Base-by-base conservation (phyloP, 2,888 invertebrate species). In the Argyresthia albistria region DNA sequence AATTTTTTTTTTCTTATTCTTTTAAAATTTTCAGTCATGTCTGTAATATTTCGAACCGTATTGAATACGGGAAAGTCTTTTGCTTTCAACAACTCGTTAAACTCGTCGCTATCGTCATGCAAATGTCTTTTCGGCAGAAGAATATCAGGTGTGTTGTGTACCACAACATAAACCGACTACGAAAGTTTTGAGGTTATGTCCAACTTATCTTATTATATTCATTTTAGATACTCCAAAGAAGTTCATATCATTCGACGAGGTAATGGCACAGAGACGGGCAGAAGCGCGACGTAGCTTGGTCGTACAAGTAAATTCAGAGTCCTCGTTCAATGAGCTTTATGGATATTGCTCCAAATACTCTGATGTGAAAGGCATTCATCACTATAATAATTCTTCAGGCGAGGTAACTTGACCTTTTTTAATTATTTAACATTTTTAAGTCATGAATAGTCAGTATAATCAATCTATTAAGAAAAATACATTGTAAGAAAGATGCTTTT, bases 241-340 rank as follows among this genome's bases (percentile, higher is more conserved):
- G 57, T 80, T 81, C 61, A 57, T 68, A 43, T 68, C 76, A 7
- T 91, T 93, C 73, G 89, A 92, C 55, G 89, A 91, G 55, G 74
- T 91, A 58, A 76, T 92, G 46, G 73, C 80, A 43, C 74, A 76
- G 25, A 89, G 93, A 59, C 89, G 91, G 67, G 69, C 75, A 2
- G 90, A 95, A 71, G 94, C 95, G 0, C 79, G 76, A 51, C 88
- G 90, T 55, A 94, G 93, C 75, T 81, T 95, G 53, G 76, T 95
- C 37, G 91, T 96, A 6, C 94, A 95, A 81, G 92, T 95, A 1
- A 91, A 92, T 63, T 93, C 94, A 0, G 89, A 91, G 52, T 88
- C 91, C 49, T 93, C 93, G 0, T 91, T 89, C 63, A 73, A 72
- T 48, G 93, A 94, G 73, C 77, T 95, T 52, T 88, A 91, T 68